Percentiles rank a stretch among this genome's conserved stretches.
Conservation (phyloP, 2,113 vertebrate genomes). For the Centropus bengalensis region DNA sequence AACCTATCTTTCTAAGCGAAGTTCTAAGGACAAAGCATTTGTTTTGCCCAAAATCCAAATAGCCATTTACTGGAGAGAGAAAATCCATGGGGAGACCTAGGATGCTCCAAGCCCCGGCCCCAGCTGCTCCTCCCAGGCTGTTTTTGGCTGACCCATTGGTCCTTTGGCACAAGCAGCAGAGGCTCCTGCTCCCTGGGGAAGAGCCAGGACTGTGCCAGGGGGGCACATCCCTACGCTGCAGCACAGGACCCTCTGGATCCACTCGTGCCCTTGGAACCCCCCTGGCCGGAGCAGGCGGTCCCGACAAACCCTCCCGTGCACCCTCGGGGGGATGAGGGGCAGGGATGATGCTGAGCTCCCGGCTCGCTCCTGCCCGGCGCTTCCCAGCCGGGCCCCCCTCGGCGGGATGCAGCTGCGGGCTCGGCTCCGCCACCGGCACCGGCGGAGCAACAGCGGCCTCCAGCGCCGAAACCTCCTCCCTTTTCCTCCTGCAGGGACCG, state of each 20-base stretch:
- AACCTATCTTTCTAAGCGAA: not conserved
- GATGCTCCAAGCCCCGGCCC: not conserved
- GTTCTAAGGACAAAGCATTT: not conserved
- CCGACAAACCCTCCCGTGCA: not conserved
- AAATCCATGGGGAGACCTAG: not conserved
- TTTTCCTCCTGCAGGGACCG: not conserved
- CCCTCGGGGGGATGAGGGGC: not conserved
- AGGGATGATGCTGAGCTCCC: not conserved
- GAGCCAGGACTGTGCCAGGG: not conserved
- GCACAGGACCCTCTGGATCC: not conserved
- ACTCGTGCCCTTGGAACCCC: not conserved
- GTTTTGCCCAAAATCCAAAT: not conserved
- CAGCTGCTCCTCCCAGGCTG: not conserved
- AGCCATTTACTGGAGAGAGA: not conserved
- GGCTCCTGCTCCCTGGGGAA: not conserved
- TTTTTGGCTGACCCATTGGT: not conserved
- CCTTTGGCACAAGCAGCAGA: not conserved
- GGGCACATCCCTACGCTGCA: not conserved
- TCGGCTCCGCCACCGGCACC: not conserved
- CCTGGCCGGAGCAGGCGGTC: not conserved
- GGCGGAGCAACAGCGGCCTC: conserved; percentile 66
- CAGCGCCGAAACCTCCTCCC: conserved; percentile 36
- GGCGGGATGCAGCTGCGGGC: too few species aligned
- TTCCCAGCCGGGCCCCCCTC: not conserved
- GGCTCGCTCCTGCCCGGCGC: too few species aligned